Percentiles rank a stretch among this genome's conserved stretches.
Evolutionary conservation across 2,113 vertebrate species (phyloP).

Genomic region (Meleagris gallopavo): DNA sequence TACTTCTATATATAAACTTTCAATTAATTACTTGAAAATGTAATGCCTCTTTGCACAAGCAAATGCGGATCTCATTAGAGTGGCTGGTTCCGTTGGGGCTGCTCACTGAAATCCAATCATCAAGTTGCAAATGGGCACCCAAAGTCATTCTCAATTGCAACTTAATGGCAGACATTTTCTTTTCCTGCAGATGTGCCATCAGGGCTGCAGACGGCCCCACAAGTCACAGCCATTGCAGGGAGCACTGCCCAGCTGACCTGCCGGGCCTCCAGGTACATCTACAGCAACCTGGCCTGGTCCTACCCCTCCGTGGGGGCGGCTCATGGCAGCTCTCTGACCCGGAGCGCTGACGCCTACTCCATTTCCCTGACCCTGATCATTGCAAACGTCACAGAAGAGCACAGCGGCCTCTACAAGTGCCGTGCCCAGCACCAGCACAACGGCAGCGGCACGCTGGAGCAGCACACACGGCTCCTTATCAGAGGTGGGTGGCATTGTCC

Average conservation of each 20-base stretch:
- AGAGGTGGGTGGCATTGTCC: slow-evolving; percentile 61
- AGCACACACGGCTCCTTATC: slow-evolving; percentile 73
- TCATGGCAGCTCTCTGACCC: not conserved
- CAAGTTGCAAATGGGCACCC: not conserved
- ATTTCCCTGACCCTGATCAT: slow-evolving; percentile 79
- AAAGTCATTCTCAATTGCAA: not conserved
- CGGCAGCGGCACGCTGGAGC: slow-evolving; percentile 56
- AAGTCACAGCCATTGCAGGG: slow-evolving; percentile 75
- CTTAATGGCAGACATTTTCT: not conserved
- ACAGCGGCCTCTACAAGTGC: slow-evolving; percentile 80
- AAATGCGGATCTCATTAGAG: not conserved
- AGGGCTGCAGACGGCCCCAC: slow-evolving; percentile 72
- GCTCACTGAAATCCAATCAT: not conserved
- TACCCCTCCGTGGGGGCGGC: slow-evolving; percentile 70
- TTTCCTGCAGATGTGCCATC: slow-evolving; percentile 77
- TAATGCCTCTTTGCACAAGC: not conserved
- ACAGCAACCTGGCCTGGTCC: slow-evolving; percentile 82
- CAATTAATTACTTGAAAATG: not conserved
- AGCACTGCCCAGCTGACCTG: slow-evolving; percentile 81
- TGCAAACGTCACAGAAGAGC: slow-evolving; percentile 79
- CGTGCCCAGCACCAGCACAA: slow-evolving; percentile 74
- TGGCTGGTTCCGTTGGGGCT: rapidly evolving
- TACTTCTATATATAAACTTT: not conserved
- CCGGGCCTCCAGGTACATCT: slow-evolving; percentile 83
- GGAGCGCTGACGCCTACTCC: slow-evolving; percentile 72